These are phyloP conservation scores for Sebastes vulpes DNA, from an alignment of 2,797 vertebrate species.

Conservation along the genomic window DNA sequence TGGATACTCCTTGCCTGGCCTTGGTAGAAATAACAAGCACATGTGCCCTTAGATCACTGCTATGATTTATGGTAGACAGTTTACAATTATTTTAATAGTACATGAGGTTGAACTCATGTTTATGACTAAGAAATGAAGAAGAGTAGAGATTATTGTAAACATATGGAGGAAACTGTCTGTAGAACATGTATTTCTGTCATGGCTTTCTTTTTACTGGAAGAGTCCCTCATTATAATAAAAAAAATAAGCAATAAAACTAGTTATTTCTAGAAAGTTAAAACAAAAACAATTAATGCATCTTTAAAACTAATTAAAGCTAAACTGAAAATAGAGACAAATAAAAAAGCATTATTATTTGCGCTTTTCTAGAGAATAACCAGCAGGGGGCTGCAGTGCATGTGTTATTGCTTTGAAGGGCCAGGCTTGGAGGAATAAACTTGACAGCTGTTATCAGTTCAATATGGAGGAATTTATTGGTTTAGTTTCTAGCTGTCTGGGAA, in stretches of 20 bases:
- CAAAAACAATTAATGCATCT: background rate
- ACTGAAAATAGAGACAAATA: background rate
- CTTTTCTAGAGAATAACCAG: constrained; percentile 35
- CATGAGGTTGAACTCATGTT: background rate
- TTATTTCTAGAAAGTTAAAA: background rate
- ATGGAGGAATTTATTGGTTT: constrained; percentile 16
- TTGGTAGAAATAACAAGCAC: constrained; percentile 26
- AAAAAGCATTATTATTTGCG: background rate
- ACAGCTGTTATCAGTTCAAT: constrained; percentile 17
- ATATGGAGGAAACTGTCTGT: background rate
- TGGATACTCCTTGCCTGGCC: background rate
- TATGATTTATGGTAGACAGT: background rate
- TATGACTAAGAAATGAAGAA: background rate
- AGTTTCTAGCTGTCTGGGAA: constrained; percentile 25
- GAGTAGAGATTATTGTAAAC: background rate
- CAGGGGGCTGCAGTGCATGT: constrained; percentile 56
- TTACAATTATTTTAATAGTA: background rate
- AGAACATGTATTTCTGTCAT: background rate
- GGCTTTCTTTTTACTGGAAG: background rate
- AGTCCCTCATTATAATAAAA: background rate
- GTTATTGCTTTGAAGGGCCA: background rate
- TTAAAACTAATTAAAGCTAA: background rate
- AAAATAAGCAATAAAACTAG: background rate
- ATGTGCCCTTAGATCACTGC: constrained; percentile 1
- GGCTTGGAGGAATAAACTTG: constrained; percentile 1